Base-by-base conservation (phyloP, 2,113 vertebrate species). In the Oncorhynchus nerka region DNA sequence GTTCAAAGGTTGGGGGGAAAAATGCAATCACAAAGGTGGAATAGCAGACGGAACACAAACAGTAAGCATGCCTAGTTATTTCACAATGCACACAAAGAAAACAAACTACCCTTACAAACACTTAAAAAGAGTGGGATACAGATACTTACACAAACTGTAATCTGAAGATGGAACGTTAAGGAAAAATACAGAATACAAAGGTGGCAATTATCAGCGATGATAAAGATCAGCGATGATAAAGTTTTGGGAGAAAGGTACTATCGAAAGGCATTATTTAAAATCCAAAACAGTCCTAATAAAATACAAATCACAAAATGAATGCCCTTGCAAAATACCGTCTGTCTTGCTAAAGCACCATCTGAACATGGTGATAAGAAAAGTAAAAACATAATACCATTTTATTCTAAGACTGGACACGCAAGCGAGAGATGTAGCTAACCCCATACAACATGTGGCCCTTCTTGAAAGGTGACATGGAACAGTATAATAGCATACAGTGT, bases 91-190 rank as follows among this genome's bases (percentile, higher is more conserved):
- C 78, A 81, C 62, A 87, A 72, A 76, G 68, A 74, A 73, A 45
- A 34, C 67, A 51, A 79, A 68, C 78, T 39, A 76, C 70, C 71
- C 64, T 67, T 68, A 83, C 78, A 81, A 51, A 87, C 73, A 84
- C 79, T 87, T 74, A 85, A 57, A 81, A 73, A 80, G 81, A 83
- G 81, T 79, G 81, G 88, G 85, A 90, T 86, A 85, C 57, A 83
- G 80, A 89, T 93, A 93, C 92, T 93, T 91, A 93, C 92, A 87
- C 90, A 92, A 65, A 93, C 92, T 81, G 92, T 93, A 81, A 92
- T 92, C 92, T 93, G 89, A 90, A 89, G 85, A 84, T 16, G 61
- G 82, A 90, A 85, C 85, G 87, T 92, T 92, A 90, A 90, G 57
- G 82, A 90, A 84, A 87, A 86, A 93, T 92, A 90, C 90, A 92